Conservation (phyloP, 2,888 invertebrate species). For the Eupithecia insigniata region DNA sequence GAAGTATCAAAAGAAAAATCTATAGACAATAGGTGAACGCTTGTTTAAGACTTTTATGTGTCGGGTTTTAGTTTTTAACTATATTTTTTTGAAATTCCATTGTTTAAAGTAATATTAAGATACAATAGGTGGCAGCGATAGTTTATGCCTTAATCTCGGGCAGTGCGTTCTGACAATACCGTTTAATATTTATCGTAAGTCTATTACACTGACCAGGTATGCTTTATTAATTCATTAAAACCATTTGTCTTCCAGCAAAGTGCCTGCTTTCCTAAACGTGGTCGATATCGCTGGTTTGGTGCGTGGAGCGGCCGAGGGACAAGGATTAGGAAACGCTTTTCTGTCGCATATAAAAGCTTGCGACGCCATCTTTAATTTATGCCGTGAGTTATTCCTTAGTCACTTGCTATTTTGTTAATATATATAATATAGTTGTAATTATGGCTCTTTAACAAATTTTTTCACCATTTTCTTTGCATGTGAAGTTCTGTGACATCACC, state of each 20-base stretch:
- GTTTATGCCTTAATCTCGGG: neutral
- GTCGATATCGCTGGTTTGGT: slow-evolving; percentile 99
- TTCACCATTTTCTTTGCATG: neutral
- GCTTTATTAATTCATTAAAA: neutral
- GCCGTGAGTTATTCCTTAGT: slow-evolving; percentile 87
- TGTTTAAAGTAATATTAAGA: too few species aligned
- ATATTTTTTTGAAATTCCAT: too few species aligned
- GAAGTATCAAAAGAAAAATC: too few species aligned
- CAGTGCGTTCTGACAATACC: neutral
- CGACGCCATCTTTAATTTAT: slow-evolving; percentile 98
- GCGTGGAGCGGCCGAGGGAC: slow-evolving; percentile 98
- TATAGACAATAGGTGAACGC: too few species aligned
- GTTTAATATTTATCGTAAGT: too few species aligned
- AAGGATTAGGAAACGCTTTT: slow-evolving; percentile 99
- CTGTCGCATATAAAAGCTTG: slow-evolving; percentile 99
- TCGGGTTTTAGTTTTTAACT: too few species aligned
- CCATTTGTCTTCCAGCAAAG: slow-evolving; percentile 89
- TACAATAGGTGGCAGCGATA: too few species aligned
- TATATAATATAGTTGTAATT: too few species aligned
- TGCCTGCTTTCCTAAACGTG: slow-evolving; percentile 98
- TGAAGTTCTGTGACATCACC: neutral
- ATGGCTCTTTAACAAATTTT: neutral
- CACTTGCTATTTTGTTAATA: neutral
- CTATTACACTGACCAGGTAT: neutral
- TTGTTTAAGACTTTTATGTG: too few species aligned